Base-by-base conservation (phyloP, 2,113 vertebrate genomes). In the Erpornis zantholeuca region DNA sequence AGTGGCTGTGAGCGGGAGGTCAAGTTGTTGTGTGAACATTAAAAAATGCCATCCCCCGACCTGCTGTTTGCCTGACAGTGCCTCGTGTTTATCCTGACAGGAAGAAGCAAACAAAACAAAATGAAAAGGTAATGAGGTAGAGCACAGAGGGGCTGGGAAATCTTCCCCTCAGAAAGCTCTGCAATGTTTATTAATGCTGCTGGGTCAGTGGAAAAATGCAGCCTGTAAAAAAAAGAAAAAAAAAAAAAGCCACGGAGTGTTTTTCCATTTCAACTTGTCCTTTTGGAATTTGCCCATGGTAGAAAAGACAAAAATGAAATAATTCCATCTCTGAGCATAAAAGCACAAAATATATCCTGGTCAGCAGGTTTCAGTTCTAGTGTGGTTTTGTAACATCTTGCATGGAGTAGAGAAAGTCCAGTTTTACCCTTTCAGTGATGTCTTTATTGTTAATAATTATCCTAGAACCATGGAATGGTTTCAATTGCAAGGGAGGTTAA, bases 91-190 rank as follows among this genome's bases (percentile, higher is more conserved):
- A 82, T 66, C 24, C 87, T 78, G 92, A 83, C 56, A 73, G 87
- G 49, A 66, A 44, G 90, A 70, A 54, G 82, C 85, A 86, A 91
- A 88, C 87, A 85, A 70, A 96, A 86, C 85, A 20, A 61, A 90
- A 95, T 70, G 90, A 59, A 53, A 88, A 90, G 71, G 90, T 93
- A 94, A 94, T 90, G 92, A 95, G 92, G 92, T 88, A 86, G 90
- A 93, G 76, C 94, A 86, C 18, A 2, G 82, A 90, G 78, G 60
- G 56, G 54, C 52, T 85, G 78, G 1, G 17, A 86, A 83, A 52
- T 70, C 78, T 88, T 86, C 33, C 71, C 71, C 54, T 82, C 66
- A 15, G 73, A 97, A 79, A 65, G 78, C 81, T 89, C 85, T 53
- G 66, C 61, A 9, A 80, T 83, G 94, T 88, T 96, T 95, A 86